A percentile compares a stretch with the other conserved stretches of the same genome.
Conservation (phyloP, 2,797 vertebrate species). For the Macropodus opercularis region DNA sequence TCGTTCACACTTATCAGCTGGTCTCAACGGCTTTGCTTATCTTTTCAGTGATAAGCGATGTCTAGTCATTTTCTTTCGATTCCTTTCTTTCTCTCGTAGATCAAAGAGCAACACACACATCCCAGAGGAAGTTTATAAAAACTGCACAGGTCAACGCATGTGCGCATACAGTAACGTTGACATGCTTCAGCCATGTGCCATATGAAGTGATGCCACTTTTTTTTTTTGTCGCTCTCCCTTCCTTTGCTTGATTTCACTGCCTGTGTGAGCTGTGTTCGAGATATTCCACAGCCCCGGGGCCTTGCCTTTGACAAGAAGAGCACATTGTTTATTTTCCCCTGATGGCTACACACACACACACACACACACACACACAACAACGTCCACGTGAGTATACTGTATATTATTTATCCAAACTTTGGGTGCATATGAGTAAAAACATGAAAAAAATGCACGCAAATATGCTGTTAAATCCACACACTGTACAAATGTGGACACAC, state of each 20-base stretch:
- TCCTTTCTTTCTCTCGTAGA: slow-evolving; percentile 24
- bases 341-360: slow-evolving; percentile 41
- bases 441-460: slow-evolving; percentile 19
- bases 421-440: slow-evolving; percentile 10
- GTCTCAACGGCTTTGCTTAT: slow-evolving; percentile 14
- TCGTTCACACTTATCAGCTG: slow-evolving; percentile 29
- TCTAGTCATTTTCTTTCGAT: slow-evolving; percentile 18
- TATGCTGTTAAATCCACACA: not conserved
- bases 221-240: slow-evolving; percentile 38
- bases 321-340: slow-evolving; percentile 76
- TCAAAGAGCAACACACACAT: slow-evolving; percentile 25
- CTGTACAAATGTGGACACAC: not conserved
- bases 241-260: slow-evolving; percentile 60
- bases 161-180: slow-evolving; percentile 22
- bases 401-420: slow-evolving; percentile 12
- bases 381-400: slow-evolving; percentile 12
- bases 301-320: slow-evolving; percentile 70
- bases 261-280: slow-evolving; percentile 60
- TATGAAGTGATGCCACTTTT: slow-evolving; percentile 40
- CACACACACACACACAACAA: slow-evolving; percentile 14
- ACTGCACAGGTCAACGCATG: not conserved
- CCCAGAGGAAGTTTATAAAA: slow-evolving; percentile 38
- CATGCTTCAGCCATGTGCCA: slow-evolving; percentile 49
- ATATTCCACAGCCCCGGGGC: slow-evolving; percentile 70
- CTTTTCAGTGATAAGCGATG: slow-evolving; percentile 17